Percentiles rank a stretch among this genome's conserved stretches.
Evolutionary conservation across 1,140 invertebrate species (phyloP).

Genomic region (Philotrypesis tridentata): DNA sequence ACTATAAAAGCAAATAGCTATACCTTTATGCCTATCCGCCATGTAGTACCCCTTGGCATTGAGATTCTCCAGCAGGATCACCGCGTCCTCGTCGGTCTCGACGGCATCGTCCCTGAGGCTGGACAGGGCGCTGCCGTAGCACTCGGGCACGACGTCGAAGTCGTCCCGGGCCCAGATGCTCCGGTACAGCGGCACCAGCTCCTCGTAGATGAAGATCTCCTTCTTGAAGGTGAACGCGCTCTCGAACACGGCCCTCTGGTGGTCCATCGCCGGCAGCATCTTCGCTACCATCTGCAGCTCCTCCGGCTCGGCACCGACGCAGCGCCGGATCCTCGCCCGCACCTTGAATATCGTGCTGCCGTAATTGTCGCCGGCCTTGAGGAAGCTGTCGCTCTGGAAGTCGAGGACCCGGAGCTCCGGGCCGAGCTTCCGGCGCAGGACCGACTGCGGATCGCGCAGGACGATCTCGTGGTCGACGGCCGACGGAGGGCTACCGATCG

Average conservation of each 20-base stretch:
- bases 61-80: slow-evolving; percentile 76
- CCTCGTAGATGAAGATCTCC: slow-evolving; percentile 62
- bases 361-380: slow-evolving; percentile 75
- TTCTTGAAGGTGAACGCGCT: slow-evolving; percentile 66
- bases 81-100: slow-evolving; percentile 73
- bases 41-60: slow-evolving; percentile 70
- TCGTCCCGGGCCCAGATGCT: slow-evolving; percentile 54
- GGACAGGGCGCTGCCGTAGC: slow-evolving; percentile 74
- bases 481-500: background rate
- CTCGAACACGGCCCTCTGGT: slow-evolving; percentile 62
- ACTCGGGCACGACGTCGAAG: slow-evolving; percentile 69
- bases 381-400: slow-evolving; percentile 51
- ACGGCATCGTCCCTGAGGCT: slow-evolving; percentile 60
- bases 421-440: slow-evolving; percentile 53
- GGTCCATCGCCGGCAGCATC: slow-evolving; percentile 56
- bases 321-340: slow-evolving; percentile 52
- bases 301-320: slow-evolving; percentile 1
- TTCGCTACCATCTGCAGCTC: slow-evolving; percentile 65
- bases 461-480: slow-evolving; percentile 33
- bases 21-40: slow-evolving; percentile 67
- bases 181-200: slow-evolving; percentile 57
- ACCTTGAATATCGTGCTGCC: slow-evolving; percentile 74
- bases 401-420: slow-evolving; percentile 49
- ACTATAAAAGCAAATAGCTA: too few species aligned
- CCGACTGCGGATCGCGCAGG: slow-evolving; percentile 50